phyloP scores from a whole-genome alignment of 2,797 vertebrate genomes.

The Characodon lateralis region DNA sequence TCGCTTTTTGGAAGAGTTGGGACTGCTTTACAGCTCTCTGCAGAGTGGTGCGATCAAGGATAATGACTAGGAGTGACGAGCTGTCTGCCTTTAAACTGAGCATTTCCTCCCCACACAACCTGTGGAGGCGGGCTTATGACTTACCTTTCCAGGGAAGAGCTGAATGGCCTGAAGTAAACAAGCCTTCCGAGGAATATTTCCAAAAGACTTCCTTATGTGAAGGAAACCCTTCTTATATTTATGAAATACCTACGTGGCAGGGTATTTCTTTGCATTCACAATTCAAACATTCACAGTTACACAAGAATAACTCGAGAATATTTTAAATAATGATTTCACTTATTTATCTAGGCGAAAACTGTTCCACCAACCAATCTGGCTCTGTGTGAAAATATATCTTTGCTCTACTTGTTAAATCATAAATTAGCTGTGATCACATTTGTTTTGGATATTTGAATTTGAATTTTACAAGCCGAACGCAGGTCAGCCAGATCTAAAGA shows the following conservation, averaged over 20 bases:
- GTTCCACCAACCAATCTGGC: neutral
- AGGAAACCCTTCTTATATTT: neutral
- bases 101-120: neutral
- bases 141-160: conserved; percentile 13
- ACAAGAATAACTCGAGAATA: neutral
- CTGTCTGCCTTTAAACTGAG: neutral
- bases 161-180: neutral
- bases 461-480: too few species aligned
- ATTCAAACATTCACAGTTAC: neutral
- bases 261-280: neutral
- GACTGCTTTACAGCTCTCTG: neutral
- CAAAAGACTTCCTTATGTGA: neutral
- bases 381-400: neutral
- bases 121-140: rapidly evolving
- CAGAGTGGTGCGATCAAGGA: rapidly evolving
- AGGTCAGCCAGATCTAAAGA: too few species aligned
- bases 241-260: neutral
- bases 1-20: conserved; percentile 12
- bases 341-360: neutral
- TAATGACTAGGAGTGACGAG: too few species aligned
- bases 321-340: neutral
- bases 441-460: too few species aligned
- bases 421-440: too few species aligned
- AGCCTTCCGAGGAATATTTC: conserved; percentile 3
- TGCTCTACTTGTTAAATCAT: neutral